Evolutionary conservation across 53 echinoderm and acorn worm species (phyloP).

Genomic region (Zoroaster sp.): DNA sequence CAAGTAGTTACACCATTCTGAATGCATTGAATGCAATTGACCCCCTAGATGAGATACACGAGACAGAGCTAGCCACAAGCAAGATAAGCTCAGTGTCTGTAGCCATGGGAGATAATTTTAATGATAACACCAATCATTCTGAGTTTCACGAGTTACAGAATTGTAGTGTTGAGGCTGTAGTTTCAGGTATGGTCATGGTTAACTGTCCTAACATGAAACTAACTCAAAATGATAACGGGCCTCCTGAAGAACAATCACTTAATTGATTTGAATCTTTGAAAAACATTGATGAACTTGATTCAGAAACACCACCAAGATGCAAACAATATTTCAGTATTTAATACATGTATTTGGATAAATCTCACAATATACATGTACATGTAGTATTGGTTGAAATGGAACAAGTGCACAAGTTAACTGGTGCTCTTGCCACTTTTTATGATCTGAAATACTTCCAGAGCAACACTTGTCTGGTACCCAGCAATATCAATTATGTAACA

Average conservation of each 20-base stretch:
- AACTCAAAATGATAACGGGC: neutral
- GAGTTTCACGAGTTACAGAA: conserved; percentile 38
- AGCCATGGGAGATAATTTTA: conserved; percentile 60
- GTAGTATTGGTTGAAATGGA: neutral
- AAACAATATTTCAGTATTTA: neutral
- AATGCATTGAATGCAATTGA: conserved; percentile 72
- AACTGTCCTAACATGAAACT: conserved; percentile 28
- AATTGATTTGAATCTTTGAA: conserved; percentile 21
- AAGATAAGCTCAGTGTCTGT: conserved; percentile 77
- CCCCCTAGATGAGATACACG: conserved; percentile 81
- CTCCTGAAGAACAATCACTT: neutral
- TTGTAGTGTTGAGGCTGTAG: conserved; percentile 10
- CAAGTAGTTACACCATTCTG: conserved; percentile 70
- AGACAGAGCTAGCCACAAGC: conserved; percentile 86
- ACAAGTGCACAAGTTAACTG: neutral
- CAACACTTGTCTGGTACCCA: neutral
- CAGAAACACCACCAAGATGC: too few relatives aligned
- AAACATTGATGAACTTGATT: conserved; percentile 17
- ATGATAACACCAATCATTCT: neutral
- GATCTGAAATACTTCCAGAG: neutral
- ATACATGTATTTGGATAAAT: neutral
- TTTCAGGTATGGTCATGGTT: conserved; percentile 36
- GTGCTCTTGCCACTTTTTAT: neutral
- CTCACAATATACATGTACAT: too few relatives aligned
- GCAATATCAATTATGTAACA: neutral